Percentiles rank a stretch among this genome's conserved stretches.
Evolutionary conservation across 2,888 invertebrate species (phyloP).

Genomic region (Steinernema carpocapsae): DNA sequence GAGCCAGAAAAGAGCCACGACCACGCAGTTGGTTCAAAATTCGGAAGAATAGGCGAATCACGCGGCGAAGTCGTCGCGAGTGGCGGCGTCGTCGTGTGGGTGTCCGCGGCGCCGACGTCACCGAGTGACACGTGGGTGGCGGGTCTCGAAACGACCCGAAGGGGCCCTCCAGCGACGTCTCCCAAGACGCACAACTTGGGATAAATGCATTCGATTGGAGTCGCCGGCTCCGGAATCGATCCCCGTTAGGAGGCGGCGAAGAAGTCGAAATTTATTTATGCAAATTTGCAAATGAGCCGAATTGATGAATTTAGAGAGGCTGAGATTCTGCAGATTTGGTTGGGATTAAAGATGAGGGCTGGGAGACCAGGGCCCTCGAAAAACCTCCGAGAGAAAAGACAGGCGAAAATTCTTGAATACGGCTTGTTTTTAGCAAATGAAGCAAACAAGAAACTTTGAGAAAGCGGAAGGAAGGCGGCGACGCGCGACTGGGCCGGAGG

Average conservation of each 20-base stretch:
- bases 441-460: too few species aligned
- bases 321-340: too few species aligned
- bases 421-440: too few species aligned
- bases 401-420: too few species aligned
- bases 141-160: slow-evolving; percentile 20
- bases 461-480: too few species aligned
- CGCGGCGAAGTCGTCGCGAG: not conserved
- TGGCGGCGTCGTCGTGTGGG: not conserved
- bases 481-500: too few species aligned
- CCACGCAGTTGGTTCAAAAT: not conserved
- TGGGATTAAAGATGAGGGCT: too few species aligned
- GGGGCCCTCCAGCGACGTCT: not conserved
- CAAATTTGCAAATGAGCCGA: slow-evolving; percentile 7
- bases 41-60: not conserved
- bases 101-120: slow-evolving; percentile 26
- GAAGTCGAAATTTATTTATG: not conserved
- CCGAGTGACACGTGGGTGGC: slow-evolving; percentile 24
- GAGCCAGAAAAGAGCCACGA: not conserved
- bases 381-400: too few species aligned
- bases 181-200: not conserved
- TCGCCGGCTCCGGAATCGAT: slow-evolving; percentile 9
- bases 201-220: not conserved
- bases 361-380: too few species aligned
- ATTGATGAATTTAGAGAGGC: not conserved
- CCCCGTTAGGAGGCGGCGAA: not conserved